Evolutionary conservation across 2,113 vertebrate genomes (phyloP), one percentile per base, ranked within the genome.

Genomic region (Gnathonemus longibarbis): DNA sequence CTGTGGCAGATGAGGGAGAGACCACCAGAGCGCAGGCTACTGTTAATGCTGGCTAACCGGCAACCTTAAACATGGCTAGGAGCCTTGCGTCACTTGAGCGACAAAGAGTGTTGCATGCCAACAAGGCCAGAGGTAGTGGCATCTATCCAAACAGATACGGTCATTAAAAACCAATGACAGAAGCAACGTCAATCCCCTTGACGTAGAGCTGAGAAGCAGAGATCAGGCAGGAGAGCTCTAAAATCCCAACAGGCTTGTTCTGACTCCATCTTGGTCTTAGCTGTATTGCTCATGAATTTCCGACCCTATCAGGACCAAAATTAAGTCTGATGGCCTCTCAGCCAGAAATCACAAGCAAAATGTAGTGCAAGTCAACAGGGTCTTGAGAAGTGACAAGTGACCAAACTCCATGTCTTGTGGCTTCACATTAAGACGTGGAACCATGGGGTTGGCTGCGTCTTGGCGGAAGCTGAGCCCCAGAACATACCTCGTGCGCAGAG

Each of bases 401-500:
- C n/a, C 8, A 31, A 31, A 70, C 62, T 70, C 10, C 15, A 48
- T 8, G 39, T 21, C 35, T 8, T 1, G 39, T 21, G 83, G 45
- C 19, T 21, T 27, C 84, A 27, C 19, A 13, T 24, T 9, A 48
- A 84, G 8, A 46, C 11, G 42, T 10, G 7, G 24, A 45, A 42
- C 31, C 4, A 11, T 50, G 56, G 3, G 58, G 9, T 24, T 24
- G 15, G 5, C 8, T 0, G 9, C 13, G 4, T 77, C 27, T 10
- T 15, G 46, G 3, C 3, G 39, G 13, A 49, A 31, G 46, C 15
- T 35, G 50, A 48, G 2, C 35, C 3, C 15, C 5, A 2, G 31
- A 27, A 19, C 24, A 2, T 94, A 99, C 98, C 98, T 94, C 1
- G 98, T 98, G 56, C 98, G 97, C 93, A 99, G 93, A 1, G 98